Evolutionary conservation across 1,140 invertebrate genomes (phyloP).

Genomic region (Samia ricini): DNA sequence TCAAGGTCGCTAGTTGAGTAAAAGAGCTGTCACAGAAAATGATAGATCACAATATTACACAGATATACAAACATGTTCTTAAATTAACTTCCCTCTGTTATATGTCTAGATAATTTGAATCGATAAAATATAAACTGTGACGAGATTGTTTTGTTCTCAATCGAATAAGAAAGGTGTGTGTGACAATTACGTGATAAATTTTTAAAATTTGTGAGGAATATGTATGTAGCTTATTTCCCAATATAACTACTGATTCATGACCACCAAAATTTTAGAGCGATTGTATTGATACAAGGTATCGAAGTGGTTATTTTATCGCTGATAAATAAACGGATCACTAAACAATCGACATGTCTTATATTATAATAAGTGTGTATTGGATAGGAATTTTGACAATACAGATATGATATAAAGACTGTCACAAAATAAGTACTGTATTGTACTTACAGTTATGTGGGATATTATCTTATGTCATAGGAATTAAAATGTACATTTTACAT

Average conservation of each 20-base stretch:
- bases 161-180: background rate
- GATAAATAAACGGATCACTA: background rate
- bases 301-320: background rate
- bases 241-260: background rate
- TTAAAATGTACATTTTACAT: no score
- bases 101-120: conserved; percentile 1
- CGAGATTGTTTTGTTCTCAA: background rate
- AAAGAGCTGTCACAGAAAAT: conserved; percentile 3
- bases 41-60: conserved; percentile 6
- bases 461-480: no score
- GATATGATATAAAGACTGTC: background rate
- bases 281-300: background rate
- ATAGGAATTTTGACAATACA: background rate
- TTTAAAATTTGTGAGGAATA: background rate
- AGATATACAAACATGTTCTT: conserved; percentile 6
- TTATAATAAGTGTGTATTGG: background rate
- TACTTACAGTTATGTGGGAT: no score
- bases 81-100: conserved; percentile 9
- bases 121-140: conserved; percentile 1
- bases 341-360: background rate
- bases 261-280: background rate
- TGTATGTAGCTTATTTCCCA: background rate
- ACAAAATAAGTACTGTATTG: background rate
- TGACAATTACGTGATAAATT: background rate
- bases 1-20: background rate